Conservation (phyloP, 2,888 invertebrate species). For the Amiota minor region DNA sequence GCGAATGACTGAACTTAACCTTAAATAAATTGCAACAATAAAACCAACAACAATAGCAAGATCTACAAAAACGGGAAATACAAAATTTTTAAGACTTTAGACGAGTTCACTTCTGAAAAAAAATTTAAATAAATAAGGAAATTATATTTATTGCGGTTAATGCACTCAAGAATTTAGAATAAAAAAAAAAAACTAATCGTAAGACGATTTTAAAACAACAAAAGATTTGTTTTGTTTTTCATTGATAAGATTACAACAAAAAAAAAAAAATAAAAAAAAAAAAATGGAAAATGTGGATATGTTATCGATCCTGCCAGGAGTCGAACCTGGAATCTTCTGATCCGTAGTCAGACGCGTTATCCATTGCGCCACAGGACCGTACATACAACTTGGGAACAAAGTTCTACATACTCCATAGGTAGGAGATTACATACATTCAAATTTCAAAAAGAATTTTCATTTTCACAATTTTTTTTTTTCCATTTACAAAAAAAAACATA, state of each 20-base stretch:
- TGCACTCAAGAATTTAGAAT: neutral
- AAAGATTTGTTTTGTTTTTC: too few species aligned
- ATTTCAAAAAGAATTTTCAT: too few species aligned
- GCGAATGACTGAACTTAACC: conserved; percentile 63
- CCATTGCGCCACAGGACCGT: conserved; percentile 75
- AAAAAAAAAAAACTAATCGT: neutral
- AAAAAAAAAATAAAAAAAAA: neutral
- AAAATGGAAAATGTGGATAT: neutral
- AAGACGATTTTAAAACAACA: neutral
- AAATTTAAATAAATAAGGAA: neutral
- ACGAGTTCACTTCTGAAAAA: neutral
- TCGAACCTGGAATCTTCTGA: conserved; percentile 74
- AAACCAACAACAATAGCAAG: neutral
- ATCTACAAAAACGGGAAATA: conserved; percentile 3
- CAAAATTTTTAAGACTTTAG: neutral
- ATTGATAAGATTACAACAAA: too few species aligned
- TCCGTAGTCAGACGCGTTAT: conserved; percentile 75
- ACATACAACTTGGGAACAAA: neutral
- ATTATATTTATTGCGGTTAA: neutral
- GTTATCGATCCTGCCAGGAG: conserved; percentile 70
- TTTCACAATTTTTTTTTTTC: too few species aligned
- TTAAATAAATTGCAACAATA: conserved; percentile 44
- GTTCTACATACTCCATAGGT: too few species aligned
- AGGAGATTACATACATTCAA: too few species aligned
- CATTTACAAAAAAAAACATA: too few species aligned